Percentiles rank a stretch among this genome's conserved stretches.
phyloP scores from a whole-genome alignment of 1,140 invertebrate species.

The Ericerus pela region DNA sequence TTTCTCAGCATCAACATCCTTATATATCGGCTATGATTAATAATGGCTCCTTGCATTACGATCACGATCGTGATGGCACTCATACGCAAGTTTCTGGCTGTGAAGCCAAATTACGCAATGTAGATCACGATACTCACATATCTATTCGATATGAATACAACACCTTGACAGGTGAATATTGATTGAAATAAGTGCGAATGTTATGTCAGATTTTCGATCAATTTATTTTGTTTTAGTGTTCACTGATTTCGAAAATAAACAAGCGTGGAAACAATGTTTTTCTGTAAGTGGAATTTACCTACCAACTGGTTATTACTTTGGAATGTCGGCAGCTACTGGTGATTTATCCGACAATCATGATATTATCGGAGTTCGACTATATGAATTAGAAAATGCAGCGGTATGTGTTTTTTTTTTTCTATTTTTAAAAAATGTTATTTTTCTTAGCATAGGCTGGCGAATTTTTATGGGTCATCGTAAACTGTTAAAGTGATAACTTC shows the following conservation, averaged over 20 bases:
- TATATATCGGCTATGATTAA: constrained; percentile 98
- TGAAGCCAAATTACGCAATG: constrained; percentile 85
- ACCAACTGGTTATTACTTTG: constrained; percentile 91
- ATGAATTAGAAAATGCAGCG: constrained; percentile 51
- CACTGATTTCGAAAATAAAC: constrained; percentile 80
- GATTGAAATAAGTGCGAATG: background rate
- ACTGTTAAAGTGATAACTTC: too few species aligned
- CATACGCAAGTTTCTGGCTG: constrained; percentile 91
- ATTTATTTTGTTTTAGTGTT: constrained; percentile 46
- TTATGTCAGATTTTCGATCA: background rate
- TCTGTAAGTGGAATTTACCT: constrained; percentile 73
- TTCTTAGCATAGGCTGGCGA: too few species aligned
- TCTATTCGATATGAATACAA: constrained; percentile 85
- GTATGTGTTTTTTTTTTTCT: constrained; percentile 10
- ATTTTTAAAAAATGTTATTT: too few species aligned
- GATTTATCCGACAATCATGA: constrained; percentile 96
- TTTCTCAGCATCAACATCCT: constrained; percentile 65
- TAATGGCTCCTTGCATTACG: constrained; percentile 88
- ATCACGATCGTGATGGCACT: constrained; percentile 95
- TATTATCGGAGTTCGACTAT: constrained; percentile 79
- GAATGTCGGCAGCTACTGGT: constrained; percentile 88
- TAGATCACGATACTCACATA: constrained; percentile 78
- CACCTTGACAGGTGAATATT: constrained; percentile 53
- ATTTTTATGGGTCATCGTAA: too few species aligned
- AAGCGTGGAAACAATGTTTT: constrained; percentile 88